Evolutionary conservation across 2,113 vertebrate genomes (phyloP).

Genomic region (Syrmaticus mikado): DNA sequence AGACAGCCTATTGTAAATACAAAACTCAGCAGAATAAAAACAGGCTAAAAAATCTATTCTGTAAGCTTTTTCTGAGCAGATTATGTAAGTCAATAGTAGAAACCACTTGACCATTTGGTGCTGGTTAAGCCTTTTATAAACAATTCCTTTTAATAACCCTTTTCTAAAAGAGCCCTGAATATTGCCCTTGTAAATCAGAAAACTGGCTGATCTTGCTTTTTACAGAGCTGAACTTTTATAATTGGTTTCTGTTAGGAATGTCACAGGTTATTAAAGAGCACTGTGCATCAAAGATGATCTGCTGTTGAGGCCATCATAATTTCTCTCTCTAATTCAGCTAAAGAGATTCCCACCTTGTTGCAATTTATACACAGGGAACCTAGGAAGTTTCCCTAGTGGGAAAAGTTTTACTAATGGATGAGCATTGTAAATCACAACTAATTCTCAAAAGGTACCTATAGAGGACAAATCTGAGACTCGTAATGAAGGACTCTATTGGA

Average conservation of each 20-base stretch:
- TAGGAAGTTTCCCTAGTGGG: neutral
- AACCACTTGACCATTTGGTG: neutral
- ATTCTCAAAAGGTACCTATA: neutral
- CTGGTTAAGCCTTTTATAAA: conserved; percentile 20
- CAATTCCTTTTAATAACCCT: conserved; percentile 12
- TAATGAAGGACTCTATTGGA: neutral
- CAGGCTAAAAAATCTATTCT: neutral
- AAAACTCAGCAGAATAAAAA: conserved; percentile 29
- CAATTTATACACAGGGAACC: neutral
- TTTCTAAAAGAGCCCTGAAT: neutral
- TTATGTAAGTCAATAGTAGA: neutral
- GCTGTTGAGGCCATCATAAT: neutral
- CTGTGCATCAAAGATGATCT: neutral
- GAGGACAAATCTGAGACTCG: neutral
- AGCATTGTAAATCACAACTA: neutral
- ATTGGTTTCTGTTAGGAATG: conserved; percentile 44
- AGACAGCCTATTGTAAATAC: neutral
- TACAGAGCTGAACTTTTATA: conserved; percentile 14
- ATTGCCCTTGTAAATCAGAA: neutral
- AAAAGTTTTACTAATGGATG: neutral
- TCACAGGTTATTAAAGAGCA: conserved; percentile 32
- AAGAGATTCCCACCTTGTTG: neutral
- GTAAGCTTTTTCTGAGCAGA: neutral
- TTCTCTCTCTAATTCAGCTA: neutral
- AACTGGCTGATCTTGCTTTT: conserved; percentile 14